Evolutionary conservation across 2,113 vertebrate species (phyloP).

Genomic region (Paracyprichromis sp.): DNA sequence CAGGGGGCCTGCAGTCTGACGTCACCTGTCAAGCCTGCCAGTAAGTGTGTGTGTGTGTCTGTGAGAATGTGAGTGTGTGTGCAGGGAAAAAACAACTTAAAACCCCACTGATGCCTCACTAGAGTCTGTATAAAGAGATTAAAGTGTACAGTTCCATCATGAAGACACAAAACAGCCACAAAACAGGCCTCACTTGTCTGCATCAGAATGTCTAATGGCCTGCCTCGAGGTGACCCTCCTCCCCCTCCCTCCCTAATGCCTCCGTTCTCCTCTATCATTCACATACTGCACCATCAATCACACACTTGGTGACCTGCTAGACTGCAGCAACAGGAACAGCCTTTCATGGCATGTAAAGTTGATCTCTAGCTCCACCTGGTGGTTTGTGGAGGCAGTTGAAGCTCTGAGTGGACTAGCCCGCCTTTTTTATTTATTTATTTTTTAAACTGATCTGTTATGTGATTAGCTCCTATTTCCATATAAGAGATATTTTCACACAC

Average conservation of each 20-base stretch:
- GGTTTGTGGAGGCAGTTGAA: background rate
- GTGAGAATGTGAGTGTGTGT: background rate
- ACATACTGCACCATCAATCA: background rate
- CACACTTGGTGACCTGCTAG: background rate
- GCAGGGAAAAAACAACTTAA: background rate
- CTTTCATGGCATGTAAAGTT: background rate
- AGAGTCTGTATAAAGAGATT: background rate
- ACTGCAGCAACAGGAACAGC: slow-evolving; percentile 37
- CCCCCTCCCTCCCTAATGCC: background rate
- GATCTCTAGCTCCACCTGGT: slow-evolving; percentile 40
- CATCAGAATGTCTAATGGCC: background rate
- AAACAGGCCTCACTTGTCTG: background rate
- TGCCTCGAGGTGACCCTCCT: background rate
- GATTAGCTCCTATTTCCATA: background rate
- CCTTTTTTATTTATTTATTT: background rate
- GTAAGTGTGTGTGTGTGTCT: slow-evolving; percentile 68
- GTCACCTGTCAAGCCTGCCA: slow-evolving; percentile 98
- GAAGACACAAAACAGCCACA: background rate
- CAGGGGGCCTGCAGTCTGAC: slow-evolving; percentile 92
- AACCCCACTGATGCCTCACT: background rate
- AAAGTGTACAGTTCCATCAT: background rate
- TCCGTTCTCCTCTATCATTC: background rate
- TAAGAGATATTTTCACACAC: background rate
- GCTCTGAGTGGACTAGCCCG: background rate
- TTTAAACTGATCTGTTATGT: background rate